Evolutionary conservation across 1,140 invertebrate genomes (phyloP).

Genomic region (Frieseomelitta varia): DNA sequence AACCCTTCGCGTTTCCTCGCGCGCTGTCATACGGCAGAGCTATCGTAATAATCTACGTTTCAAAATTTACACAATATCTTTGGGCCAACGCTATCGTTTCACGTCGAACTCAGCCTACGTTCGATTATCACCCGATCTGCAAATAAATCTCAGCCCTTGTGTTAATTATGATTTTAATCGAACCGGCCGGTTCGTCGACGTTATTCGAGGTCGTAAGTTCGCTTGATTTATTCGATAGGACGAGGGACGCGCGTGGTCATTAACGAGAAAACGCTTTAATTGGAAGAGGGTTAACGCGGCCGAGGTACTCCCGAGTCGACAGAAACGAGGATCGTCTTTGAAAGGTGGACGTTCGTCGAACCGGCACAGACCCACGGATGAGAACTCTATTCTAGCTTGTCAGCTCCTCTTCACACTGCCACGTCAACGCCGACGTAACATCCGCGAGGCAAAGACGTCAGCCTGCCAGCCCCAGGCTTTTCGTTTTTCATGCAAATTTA

Average conservation of each 20-base stretch:
- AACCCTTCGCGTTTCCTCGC: constrained; percentile 63
- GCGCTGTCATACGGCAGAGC: constrained; percentile 38
- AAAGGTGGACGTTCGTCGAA: not conserved
- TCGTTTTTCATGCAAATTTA: constrained; percentile 44
- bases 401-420: not conserved
- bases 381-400: constrained; percentile 39
- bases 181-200: not conserved
- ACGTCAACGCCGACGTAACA: not conserved
- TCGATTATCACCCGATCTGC: not conserved
- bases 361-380: not conserved
- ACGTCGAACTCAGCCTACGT: not conserved
- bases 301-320: not conserved
- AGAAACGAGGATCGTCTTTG: not conserved
- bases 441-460: not conserved
- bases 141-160: not conserved
- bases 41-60: constrained; percentile 2
- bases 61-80: constrained; percentile 1
- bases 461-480: not conserved
- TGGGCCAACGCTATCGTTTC: not conserved
- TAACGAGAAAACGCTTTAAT: constrained; percentile 34
- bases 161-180: constrained; percentile 17
- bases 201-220: not conserved
- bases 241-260: not conserved
- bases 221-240: constrained; percentile 7
- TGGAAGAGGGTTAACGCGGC: not conserved